Evolutionary conservation across 2,888 invertebrate genomes (phyloP), one percentile per base, ranked within the genome.

Genomic region (Uloborus plumipes): DNA sequence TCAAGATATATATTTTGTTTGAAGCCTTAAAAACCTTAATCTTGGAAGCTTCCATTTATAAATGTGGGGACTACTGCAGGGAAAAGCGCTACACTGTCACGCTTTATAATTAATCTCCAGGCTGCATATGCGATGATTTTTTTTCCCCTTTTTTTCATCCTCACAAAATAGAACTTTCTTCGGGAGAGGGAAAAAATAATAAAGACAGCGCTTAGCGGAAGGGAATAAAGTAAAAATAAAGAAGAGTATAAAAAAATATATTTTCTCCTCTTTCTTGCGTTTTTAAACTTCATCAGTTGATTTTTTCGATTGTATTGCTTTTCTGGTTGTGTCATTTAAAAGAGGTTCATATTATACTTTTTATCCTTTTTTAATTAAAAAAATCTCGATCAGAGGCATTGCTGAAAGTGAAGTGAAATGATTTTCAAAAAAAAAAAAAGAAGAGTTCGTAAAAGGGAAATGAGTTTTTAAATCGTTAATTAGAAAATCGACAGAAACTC

Each of bases 381-480:
- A 77, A 78, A 78, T 72, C 76, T 59, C 65, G 66, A 49, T 47
- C 59, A 20, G n/a, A 59, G 55, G 50, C 2, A 39, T 39, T 7
- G 11, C 39, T 39, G 39, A 39, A 39, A 39, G 39, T 39, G 39
- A 39, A 39, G 39, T 64, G 64, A 47, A 64, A 64, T 64, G 64
- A 64, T 47, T 47, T 47, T 31, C 31, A 62, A 39, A 55, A 78
- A 78, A 78, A 50, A 39, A 62, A 64, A 64, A 70, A 66, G 59
- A 50, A 31, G 14, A 47, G 47, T 7, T 58, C 31, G 47, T 26
- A 61, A 26, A 26, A 49, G 53, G 73, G 73, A 80, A 80, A 80
- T 80, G 79, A 73, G 67, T 80, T 73, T 80, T 80, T 73, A 73
- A 73, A 73, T 69, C 73, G 79, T 80, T 80, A 73, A 80, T 80